Percentiles rank a stretch among this genome's conserved stretches.
Conservation (phyloP, 2,888 invertebrate genomes). For the Hoplodrina ambigua region DNA sequence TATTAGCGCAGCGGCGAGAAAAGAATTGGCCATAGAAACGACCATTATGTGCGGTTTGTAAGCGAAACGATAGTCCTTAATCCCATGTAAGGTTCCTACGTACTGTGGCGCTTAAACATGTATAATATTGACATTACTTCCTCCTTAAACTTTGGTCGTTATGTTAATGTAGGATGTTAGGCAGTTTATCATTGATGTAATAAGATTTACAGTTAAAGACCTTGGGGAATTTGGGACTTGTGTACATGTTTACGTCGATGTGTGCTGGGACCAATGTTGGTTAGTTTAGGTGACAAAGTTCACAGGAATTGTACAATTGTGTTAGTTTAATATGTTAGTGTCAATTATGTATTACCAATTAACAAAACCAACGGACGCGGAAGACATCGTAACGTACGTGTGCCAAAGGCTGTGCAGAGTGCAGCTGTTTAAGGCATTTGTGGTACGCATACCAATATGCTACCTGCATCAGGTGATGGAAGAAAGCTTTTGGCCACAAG, state of each 20-base stretch:
- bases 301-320: not conserved
- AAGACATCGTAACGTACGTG: too few relatives aligned
- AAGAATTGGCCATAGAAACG: constrained; percentile 61
- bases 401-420: too few relatives aligned
- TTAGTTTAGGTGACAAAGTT: constrained; percentile 27
- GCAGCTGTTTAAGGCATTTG: too few relatives aligned
- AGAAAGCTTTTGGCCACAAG: too few relatives aligned
- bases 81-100: constrained; percentile 50
- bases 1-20: constrained; percentile 60
- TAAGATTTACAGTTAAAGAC: constrained; percentile 55
- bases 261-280: constrained; percentile 30
- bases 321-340: not conserved
- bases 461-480: too few relatives aligned
- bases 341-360: constrained; percentile 1
- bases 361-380: too few relatives aligned
- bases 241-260: constrained; percentile 46
- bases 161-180: constrained; percentile 59
- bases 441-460: too few relatives aligned
- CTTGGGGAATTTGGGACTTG: constrained; percentile 33
- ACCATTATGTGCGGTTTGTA: constrained; percentile 56
- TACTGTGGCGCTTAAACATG: constrained; percentile 55
- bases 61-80: constrained; percentile 45
- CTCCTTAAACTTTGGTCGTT: constrained; percentile 60
- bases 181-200: constrained; percentile 60
- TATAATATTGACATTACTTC: constrained; percentile 63